phyloP scores from a whole-genome alignment of 2,113 vertebrate genomes.

The Semnornis frantzii region DNA sequence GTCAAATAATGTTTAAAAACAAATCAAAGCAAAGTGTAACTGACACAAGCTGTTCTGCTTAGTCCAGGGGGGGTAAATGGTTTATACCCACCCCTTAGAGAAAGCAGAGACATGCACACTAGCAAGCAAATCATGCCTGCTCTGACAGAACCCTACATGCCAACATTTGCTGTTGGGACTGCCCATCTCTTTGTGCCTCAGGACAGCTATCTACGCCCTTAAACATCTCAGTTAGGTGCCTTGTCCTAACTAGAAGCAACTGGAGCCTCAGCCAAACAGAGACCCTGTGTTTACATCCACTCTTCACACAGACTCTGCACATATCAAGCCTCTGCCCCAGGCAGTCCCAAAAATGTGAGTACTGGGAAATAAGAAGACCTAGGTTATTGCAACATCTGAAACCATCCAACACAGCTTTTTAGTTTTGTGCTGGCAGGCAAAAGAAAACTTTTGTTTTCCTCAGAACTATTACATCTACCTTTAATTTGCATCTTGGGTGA shows the following conservation, averaged over 20 bases:
- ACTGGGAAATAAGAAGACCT: not conserved
- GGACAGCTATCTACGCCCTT: not conserved
- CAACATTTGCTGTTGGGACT: not conserved
- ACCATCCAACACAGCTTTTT: not conserved
- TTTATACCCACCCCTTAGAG: not conserved
- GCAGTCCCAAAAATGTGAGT: not conserved
- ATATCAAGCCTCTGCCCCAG: fast-evolving
- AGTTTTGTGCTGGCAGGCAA: not conserved
- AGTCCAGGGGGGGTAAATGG: not conserved
- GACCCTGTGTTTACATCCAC: not conserved
- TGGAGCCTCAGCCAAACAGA: not conserved
- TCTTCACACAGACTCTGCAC: not conserved
- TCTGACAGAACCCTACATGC: not conserved
- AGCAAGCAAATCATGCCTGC: not conserved
- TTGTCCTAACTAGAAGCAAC: not conserved
- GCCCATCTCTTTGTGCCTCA: not conserved
- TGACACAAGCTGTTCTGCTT: not conserved
- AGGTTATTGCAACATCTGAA: not conserved
- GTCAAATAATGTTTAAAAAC: not conserved
- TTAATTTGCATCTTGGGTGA: not conserved
- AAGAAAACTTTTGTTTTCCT: not conserved
- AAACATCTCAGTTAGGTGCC: not conserved
- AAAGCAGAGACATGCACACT: not conserved
- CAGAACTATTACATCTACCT: not conserved
- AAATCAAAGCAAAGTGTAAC: not conserved